A percentile compares a stretch with the other conserved stretches of the same genome.
phyloP scores from a whole-genome alignment of 92 coral and sea anemone genomes.

The Metridium senile region DNA sequence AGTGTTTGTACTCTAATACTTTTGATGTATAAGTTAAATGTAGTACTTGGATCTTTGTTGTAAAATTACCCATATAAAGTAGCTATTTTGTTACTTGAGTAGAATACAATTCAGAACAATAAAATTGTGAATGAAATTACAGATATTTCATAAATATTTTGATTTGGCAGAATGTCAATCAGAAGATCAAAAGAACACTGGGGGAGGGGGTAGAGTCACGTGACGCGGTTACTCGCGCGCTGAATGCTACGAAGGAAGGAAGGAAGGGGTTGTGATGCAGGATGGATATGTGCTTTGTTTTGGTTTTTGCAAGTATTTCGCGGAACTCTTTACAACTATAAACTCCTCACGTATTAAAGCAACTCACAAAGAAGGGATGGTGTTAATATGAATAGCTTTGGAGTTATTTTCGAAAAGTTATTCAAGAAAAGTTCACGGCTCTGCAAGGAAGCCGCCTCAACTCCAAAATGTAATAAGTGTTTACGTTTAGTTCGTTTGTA shows the following conservation, averaged over 20 bases:
- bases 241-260: conserved; percentile 42
- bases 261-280: conserved; percentile 1
- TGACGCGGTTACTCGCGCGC: conserved; percentile 3
- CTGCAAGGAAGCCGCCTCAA: not conserved
- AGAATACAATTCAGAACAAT: too few species aligned
- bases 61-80: too few species aligned
- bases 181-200: not conserved
- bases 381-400: conserved; percentile 9
- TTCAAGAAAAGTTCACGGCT: not conserved
- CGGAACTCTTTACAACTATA: not conserved
- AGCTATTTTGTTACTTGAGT: too few species aligned
- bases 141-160: not conserved
- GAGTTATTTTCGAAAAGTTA: not conserved
- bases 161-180: not conserved
- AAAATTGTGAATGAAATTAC: not conserved
- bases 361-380: not conserved
- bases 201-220: conserved; percentile 21
- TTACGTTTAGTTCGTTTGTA: conserved; percentile 14
- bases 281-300: conserved; percentile 1
- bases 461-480: conserved; percentile 5
- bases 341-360: not conserved
- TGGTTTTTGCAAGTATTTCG: not conserved
- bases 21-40: too few species aligned
- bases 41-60: too few species aligned
- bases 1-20: too few species aligned